These are phyloP conservation scores for Cheumatopsyche charites DNA, from an alignment of 1,140 invertebrate species.

Conservation along the genomic window DNA sequence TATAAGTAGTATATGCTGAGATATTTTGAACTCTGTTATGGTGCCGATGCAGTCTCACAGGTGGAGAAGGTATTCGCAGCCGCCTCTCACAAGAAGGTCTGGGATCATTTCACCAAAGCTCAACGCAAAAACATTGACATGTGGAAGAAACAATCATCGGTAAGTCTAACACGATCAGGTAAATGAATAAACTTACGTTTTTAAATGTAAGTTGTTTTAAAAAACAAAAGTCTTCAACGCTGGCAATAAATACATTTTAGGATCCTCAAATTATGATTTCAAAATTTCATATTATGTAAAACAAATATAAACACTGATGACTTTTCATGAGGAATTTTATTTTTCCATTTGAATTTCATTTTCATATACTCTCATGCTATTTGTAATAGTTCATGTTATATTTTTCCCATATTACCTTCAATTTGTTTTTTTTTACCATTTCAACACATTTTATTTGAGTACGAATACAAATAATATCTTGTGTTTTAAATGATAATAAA, in stretches of 20 bases:
- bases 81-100: conserved; percentile 95
- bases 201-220: conserved; percentile 33
- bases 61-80: conserved; percentile 95
- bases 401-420: too few species aligned
- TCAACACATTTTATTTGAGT: too few species aligned
- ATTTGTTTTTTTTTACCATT: too few species aligned
- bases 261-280: neutral
- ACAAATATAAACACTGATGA: too few species aligned
- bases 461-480: too few species aligned
- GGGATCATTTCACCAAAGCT: conserved; percentile 99
- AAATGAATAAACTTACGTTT: conserved; percentile 35
- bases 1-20: conserved; percentile 41
- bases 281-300: too few species aligned
- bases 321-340: too few species aligned
- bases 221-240: conserved; percentile 8
- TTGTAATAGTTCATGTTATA: too few species aligned
- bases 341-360: too few species aligned
- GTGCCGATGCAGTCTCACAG: conserved; percentile 83
- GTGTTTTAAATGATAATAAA: too few species aligned
- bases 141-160: conserved; percentile 96
- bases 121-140: conserved; percentile 97
- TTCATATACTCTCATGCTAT: too few species aligned
- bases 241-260: neutral
- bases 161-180: conserved; percentile 68
- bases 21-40: conserved; percentile 46